phyloP scores from a whole-genome alignment of 53 echinoderm and acorn worm species.

The Pentamera pediparva region DNA sequence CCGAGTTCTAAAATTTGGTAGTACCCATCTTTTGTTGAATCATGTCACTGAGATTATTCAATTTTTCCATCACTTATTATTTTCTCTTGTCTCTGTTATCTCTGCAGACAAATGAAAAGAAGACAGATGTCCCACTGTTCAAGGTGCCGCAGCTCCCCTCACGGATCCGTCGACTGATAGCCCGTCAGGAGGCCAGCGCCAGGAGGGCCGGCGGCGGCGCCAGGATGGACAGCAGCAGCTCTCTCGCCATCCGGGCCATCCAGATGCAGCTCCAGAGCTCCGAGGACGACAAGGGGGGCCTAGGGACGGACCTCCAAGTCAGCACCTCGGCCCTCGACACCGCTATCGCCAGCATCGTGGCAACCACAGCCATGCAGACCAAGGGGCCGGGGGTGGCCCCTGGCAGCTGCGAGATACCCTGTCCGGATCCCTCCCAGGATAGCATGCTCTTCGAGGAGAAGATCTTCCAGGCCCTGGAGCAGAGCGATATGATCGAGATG shows the following conservation, averaged over 20 bases:
- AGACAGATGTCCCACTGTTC: constrained; percentile 26
- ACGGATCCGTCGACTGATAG: constrained; percentile 32
- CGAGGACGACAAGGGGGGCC: constrained; percentile 24
- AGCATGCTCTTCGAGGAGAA: constrained; percentile 27
- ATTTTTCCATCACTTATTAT: background rate
- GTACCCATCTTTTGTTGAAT: background rate
- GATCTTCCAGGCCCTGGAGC: constrained; percentile 24
- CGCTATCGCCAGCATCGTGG: constrained; percentile 28
- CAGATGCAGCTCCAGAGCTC: constrained; percentile 34
- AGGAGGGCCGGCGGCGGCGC: background rate
- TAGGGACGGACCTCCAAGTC: constrained; percentile 14
- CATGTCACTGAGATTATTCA: background rate
- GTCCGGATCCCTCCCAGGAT: constrained; percentile 2
- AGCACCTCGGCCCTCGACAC: constrained; percentile 28
- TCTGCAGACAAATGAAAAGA: constrained; percentile 33
- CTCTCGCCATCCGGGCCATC: constrained; percentile 26
- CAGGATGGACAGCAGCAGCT: constrained; percentile 29
- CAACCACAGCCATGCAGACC: constrained; percentile 24
- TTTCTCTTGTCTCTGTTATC: background rate
- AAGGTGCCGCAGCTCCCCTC: constrained; percentile 36
- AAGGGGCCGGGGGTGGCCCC: background rate
- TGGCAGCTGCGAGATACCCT: background rate
- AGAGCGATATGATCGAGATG: constrained; percentile 30
- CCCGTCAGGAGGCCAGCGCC: constrained; percentile 24
- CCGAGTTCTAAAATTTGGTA: background rate